phyloP scores from a whole-genome alignment of 2,113 vertebrate genomes.

The Himantopus leucocephalus region DNA sequence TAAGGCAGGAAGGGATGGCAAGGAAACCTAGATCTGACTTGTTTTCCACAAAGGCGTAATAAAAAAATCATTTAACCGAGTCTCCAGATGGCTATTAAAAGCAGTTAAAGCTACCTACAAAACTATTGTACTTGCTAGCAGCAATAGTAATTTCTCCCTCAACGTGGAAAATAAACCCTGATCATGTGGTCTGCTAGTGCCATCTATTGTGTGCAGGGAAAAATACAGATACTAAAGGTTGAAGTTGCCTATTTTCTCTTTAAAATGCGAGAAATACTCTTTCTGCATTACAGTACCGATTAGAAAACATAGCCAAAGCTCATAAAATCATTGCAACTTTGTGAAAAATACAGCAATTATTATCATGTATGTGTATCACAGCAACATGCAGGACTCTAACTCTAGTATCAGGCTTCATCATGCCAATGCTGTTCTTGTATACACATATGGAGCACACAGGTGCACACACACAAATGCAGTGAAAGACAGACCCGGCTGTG shows the following conservation, averaged over 20 bases:
- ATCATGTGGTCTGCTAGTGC: conserved; percentile 38
- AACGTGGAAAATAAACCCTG: background rate
- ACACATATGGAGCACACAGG: accelerated
- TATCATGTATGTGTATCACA: background rate
- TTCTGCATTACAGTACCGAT: background rate
- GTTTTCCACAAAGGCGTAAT: background rate
- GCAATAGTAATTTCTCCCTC: background rate
- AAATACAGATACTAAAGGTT: background rate
- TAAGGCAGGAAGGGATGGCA: background rate
- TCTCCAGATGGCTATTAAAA: conserved; percentile 23
- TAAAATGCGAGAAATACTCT: background rate
- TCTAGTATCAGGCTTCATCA: background rate
- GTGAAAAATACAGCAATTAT: background rate
- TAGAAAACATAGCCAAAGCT: background rate
- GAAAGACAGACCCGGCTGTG: background rate
- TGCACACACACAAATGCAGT: background rate
- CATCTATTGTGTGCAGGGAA: conserved; percentile 54
- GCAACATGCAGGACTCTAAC: background rate
- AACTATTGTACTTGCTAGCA: background rate
- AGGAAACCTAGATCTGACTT: background rate
- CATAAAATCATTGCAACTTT: background rate
- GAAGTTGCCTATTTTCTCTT: background rate
- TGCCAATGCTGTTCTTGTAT: background rate
- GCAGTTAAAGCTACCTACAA: background rate
- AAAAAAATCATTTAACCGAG: background rate